Base-by-base conservation (phyloP, 2,888 invertebrate genomes). In the Augochlorella aurata region DNA sequence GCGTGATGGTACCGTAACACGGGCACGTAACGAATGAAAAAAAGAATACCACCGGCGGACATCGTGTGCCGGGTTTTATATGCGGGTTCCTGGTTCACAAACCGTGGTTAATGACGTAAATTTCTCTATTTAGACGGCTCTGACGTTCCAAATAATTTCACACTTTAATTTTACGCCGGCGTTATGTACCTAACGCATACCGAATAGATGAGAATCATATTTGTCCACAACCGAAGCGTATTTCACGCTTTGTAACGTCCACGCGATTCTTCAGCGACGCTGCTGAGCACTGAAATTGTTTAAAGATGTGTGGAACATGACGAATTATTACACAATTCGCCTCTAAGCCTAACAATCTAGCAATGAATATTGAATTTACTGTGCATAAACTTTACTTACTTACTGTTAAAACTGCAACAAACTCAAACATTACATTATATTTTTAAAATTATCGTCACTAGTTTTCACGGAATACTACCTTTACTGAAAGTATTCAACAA, bases 21-120 rank as follows among this genome's bases (percentile, higher is more conserved):
- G 63, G 24, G 66, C 77, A 71, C 72, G 52, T 69, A 79, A 73
- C 77, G 61, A 80, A 84, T 73, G 79, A 81, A 85, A 75, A 61
- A 61, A 61, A 61, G 61, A 61, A 76, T 83, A 81, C 29, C 38
- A 61, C 61, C 38, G 71, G 61, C 70, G 80, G 47, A 67, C 71
- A 74, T 49, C 76, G 38, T 49, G 14, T 2, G 63, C 54, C 70
- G 74, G 44, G 58, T 18, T 67, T 24, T 12, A 87, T 85, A 87
- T 87, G 79, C 85, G 85, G 79, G 83, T 85, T 81, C 77, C 74
- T 79, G 73, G 69, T 84, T 65, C 74, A 10, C 54, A 69, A 63
- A 61, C 47, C 63, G 52, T n/a, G 29, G 61, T 61, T 61, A 61
- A 61, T 61, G 61, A 61, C 61, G 61, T 61, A 61, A 61, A 21